Base-by-base conservation (phyloP, 2,888 invertebrate genomes). In the Dynastes tityus region DNA sequence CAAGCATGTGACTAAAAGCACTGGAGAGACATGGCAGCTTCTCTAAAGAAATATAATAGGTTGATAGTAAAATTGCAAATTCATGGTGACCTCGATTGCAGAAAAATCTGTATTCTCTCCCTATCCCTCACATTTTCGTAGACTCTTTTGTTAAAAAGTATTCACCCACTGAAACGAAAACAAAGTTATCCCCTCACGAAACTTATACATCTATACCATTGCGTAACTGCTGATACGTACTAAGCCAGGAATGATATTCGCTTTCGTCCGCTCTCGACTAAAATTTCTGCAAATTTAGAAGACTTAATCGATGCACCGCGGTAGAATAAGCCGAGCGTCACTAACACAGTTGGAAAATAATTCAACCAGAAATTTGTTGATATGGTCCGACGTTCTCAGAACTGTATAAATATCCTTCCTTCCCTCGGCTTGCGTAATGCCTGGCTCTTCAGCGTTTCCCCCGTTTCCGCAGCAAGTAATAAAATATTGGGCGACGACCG, bases 301-400 rank as follows among this genome's bases (percentile, higher is more conserved):
- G 29, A 61, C 45, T 40, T 74, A 49, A 40, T 40, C 73, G 61
- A 61, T 40, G 37, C 29, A 68, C 51, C 68, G 61, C 73, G 61
- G 51, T 29, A 53, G 13, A 61, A 49, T 49, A 74, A 74, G 27
- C 13, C 61, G 61, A 61, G 73, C 73, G 73, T 74, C 61, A 61
- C 73, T 74, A 74, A 74, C 55, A 45, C 73, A 74, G 61, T 74
- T 74, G 55, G 73, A 45, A 49, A 74, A 74, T 74, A 74, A 74
- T 74, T 74, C 73, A 61, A 55, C 61, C 61, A 61, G 61, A 61
- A 74, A 61, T 74, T 74, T 74, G 73, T 74, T 74, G 73, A 74
- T 74, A 74, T 61, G 73, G 73, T 61, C 61, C 61, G 73, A 51
- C 29, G 51, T 61, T 45, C 63, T 45, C 22, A 63, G 61, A 74